These are phyloP conservation scores for Macaria liturata DNA, from an alignment of 2,888 invertebrate genomes.

Conservation along the genomic window DNA sequence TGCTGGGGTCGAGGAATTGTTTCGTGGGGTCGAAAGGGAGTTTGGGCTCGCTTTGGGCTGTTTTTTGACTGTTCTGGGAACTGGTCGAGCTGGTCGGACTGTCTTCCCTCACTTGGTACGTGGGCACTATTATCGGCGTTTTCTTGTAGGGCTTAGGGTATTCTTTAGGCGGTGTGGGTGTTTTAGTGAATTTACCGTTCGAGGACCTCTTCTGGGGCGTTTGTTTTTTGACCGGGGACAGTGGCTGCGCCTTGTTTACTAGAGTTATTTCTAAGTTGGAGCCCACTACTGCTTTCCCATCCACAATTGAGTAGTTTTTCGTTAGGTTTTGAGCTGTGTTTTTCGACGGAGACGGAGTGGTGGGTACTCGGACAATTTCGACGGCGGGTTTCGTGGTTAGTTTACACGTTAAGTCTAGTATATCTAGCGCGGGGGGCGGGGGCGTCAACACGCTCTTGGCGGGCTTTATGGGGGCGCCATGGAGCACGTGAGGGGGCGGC, in stretches of 20 bases:
- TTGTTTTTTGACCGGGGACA: constrained; percentile 53
- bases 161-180: constrained; percentile 67
- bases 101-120: constrained; percentile 65
- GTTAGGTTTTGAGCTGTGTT: constrained; percentile 71
- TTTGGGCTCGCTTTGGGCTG: constrained; percentile 28
- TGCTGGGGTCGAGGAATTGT: neutral
- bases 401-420: constrained; percentile 86
- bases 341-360: constrained; percentile 64
- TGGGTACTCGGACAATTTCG: constrained; percentile 83
- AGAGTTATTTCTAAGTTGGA: constrained; percentile 89
- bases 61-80: constrained; percentile 44
- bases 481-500: constrained; percentile 77
- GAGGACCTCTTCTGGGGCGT: constrained; percentile 77
- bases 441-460: constrained; percentile 44
- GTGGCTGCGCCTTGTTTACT: constrained; percentile 73
- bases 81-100: constrained; percentile 59
- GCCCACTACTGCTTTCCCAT: constrained; percentile 77
- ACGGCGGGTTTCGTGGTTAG: constrained; percentile 67
- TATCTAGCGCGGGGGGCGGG: constrained; percentile 75
- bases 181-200: constrained; percentile 82
- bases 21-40: constrained; percentile 44
- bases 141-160: constrained; percentile 53
- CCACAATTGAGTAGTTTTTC: constrained; percentile 71
- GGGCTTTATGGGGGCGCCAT: constrained; percentile 68
- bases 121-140: constrained; percentile 60